Evolutionary conservation across 2,113 vertebrate genomes (phyloP).

Genomic region (Hippocampus barbouri): DNA sequence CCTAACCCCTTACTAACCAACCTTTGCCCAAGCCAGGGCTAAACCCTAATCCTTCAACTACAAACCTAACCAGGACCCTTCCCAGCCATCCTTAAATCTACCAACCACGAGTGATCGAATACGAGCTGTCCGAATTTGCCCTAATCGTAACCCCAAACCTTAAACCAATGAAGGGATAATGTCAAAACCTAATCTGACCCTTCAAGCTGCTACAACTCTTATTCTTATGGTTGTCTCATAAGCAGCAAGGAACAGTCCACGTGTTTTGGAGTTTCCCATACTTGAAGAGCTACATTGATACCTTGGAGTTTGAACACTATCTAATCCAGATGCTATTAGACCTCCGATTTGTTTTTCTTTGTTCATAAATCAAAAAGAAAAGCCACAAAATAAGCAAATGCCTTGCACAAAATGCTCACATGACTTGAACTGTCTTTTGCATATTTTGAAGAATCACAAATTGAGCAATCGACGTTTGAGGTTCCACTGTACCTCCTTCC

Average conservation of each 20-base stretch:
- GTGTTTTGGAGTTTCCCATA: not conserved
- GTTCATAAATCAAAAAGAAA: not conserved
- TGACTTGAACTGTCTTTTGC: not conserved
- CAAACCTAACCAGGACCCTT: not conserved
- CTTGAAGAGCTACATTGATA: not conserved
- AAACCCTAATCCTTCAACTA: not conserved
- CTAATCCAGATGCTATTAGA: not conserved
- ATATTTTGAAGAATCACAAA: not conserved
- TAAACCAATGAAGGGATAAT: not conserved
- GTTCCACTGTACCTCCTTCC: constrained; percentile 15
- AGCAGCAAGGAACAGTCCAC: not conserved
- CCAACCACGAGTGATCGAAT: not conserved
- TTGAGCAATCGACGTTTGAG: not conserved
- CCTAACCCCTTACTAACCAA: not conserved
- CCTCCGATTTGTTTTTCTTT: not conserved
- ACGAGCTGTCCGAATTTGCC: not conserved
- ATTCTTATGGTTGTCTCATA: not conserved
- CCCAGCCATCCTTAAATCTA: not conserved
- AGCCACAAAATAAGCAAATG: not conserved
- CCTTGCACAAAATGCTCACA: not conserved
- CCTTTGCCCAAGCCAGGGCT: not conserved
- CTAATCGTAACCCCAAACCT: not conserved
- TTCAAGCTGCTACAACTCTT: not conserved
- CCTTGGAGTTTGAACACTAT: not conserved
- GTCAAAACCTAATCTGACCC: not conserved